Percentiles rank a stretch among this genome's conserved stretches.
Evolutionary conservation across 2,797 vertebrate species (phyloP).

Genomic region (Rhinophrynus dorsalis): DNA sequence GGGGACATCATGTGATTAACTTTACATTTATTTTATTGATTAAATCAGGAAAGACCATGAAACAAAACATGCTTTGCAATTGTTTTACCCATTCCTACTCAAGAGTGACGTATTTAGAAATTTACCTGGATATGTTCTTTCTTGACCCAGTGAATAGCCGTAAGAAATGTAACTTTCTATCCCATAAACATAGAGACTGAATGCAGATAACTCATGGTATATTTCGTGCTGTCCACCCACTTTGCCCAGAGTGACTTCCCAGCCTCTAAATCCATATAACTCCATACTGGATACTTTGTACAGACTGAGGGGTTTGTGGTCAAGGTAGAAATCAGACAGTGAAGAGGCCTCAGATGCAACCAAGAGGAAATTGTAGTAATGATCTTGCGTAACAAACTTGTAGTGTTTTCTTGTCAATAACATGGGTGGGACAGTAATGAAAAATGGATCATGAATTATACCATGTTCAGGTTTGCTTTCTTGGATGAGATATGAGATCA

Average conservation of each 20-base stretch:
- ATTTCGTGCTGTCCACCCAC: constrained; percentile 31
- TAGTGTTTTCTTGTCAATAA: constrained; percentile 2
- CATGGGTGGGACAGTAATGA: constrained; percentile 4
- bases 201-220: not conserved
- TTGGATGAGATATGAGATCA: constrained; percentile 26
- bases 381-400: constrained; percentile 24
- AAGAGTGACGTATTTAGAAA: too few species aligned
- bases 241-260: constrained; percentile 17
- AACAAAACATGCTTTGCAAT: too few species aligned
- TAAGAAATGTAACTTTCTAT: not conserved
- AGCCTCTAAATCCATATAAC: not conserved
- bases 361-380: constrained; percentile 14
- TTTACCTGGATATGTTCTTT: constrained; percentile 20
- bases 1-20: too few species aligned
- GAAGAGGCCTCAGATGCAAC: constrained; percentile 2
- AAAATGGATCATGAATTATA: constrained; percentile 3
- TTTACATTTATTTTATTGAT: too few species aligned
- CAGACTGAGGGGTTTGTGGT: constrained; percentile 4
- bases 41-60: too few species aligned
- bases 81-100: too few species aligned
- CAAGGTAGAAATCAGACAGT: constrained; percentile 16
- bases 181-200: constrained; percentile 18
- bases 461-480: not conserved
- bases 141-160: constrained; percentile 33
- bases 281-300: not conserved